Base-by-base conservation (phyloP, 2,113 vertebrate species). In the Pterocles orientalis region DNA sequence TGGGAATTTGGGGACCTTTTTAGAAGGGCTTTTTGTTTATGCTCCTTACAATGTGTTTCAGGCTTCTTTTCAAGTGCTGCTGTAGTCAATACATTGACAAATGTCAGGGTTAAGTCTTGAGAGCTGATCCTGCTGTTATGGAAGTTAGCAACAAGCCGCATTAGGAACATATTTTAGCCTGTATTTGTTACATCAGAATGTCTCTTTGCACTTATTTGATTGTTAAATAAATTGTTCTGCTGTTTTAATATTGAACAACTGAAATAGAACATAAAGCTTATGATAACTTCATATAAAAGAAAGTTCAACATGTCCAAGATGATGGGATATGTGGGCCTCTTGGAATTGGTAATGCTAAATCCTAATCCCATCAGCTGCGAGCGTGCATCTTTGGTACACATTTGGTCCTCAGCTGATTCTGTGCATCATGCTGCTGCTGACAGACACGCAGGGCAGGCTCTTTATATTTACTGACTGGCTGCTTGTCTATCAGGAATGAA, bases 391-490 rank as follows among this genome's bases (percentile, higher is more conserved):
- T 76, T 47, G 18, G 78, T 53, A 60, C 94, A 94, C 85, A 91
- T 84, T 81, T 97, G 96, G 80, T 85, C 80, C 90, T 97, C 97
- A 98, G 96, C 94, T 98, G 96, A 98, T 97, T 94, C 82, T 87
- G 54, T 81, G 96, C 85, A 88, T 96, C 91, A 69, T 3, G 2
- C 83, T 95, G 85, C 92, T 81, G 92, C 97, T 96, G 97, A 98
- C 96, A 97, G 95, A 71, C 89, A 14, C 1, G 17, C 51, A n/a
- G 24, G 79, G 54, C 51, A 95, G 90, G 90, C 84, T 47, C 31
- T 93, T 88, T 82, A 70, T 94, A 71, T 93, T 65, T 91, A 91
- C 86, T 91, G 94, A 90, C 86, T 95, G 94, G n/a, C 82, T 85
- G 41, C 95, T 96, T 97, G 90, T 97, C 95, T 88, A 70, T 92